These are phyloP conservation scores for Struthio camelus DNA, from an alignment of 2,113 vertebrate species.

Conservation along the genomic window DNA sequence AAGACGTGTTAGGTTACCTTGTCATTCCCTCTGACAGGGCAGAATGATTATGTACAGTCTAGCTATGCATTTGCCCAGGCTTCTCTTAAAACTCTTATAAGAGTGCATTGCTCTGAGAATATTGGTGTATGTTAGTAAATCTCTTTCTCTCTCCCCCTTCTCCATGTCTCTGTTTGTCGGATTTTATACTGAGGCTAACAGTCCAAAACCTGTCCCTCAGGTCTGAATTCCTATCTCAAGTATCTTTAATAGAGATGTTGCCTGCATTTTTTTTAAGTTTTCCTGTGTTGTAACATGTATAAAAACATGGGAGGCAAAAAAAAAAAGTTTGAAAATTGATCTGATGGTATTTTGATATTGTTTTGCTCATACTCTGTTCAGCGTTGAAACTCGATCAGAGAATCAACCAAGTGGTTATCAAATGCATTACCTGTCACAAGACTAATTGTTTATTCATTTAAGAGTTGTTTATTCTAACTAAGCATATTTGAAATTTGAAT, in stretches of 20 bases:
- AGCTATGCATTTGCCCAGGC: neutral
- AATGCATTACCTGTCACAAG: neutral
- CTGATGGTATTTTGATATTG: neutral
- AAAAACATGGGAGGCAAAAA: neutral
- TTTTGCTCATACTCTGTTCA: neutral
- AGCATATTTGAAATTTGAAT: neutral
- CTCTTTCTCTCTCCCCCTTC: neutral
- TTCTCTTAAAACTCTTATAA: neutral
- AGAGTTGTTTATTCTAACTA: neutral
- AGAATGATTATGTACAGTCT: neutral
- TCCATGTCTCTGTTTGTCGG: neutral
- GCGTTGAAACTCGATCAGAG: neutral
- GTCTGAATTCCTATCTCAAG: neutral
- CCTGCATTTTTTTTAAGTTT: neutral
- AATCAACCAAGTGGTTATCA: neutral
- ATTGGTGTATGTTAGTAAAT: neutral
- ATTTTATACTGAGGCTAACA: neutral
- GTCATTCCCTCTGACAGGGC: neutral
- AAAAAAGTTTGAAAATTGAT: neutral
- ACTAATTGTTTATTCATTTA: neutral
- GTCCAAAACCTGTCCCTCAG: neutral
- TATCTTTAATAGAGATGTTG: neutral
- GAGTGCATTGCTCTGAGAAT: neutral
- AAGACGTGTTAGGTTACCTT: neutral
- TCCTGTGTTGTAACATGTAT: neutral